Percentiles rank a stretch among this genome's conserved stretches.
Evolutionary conservation across 2,888 invertebrate species (phyloP).

Genomic region (Hemaris fuciformis): DNA sequence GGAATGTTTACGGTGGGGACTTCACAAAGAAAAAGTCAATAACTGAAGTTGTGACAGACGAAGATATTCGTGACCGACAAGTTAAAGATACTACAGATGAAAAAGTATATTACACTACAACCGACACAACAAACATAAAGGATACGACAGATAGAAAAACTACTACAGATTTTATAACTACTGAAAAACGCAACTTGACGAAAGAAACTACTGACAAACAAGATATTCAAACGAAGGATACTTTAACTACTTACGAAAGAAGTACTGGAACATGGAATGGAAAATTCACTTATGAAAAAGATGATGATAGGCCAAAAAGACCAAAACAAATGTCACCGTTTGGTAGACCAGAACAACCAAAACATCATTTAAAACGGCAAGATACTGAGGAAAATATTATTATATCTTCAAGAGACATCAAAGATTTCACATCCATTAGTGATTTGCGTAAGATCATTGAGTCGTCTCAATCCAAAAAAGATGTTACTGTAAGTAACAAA

Average conservation of each 20-base stretch:
- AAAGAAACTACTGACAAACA: constrained; percentile 62
- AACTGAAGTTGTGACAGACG: constrained; percentile 54
- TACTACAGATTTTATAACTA: constrained; percentile 65
- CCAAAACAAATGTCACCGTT: constrained; percentile 72
- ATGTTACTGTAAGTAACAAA: constrained; percentile 71
- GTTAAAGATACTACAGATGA: constrained; percentile 49
- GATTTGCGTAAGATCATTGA: constrained; percentile 74
- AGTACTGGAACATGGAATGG: constrained; percentile 82
- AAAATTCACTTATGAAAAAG: constrained; percentile 77
- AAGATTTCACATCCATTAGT: constrained; percentile 75
- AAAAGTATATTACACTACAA: constrained; percentile 46
- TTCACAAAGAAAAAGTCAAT: constrained; percentile 71
- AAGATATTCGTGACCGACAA: constrained; percentile 49
- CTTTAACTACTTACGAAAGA: constrained; percentile 67
- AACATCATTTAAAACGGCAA: constrained; percentile 70
- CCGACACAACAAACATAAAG: constrained; percentile 46
- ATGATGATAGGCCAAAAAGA: constrained; percentile 65
- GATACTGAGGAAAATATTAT: constrained; percentile 77
- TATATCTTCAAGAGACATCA: constrained; percentile 72
- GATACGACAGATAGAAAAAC: constrained; percentile 55
- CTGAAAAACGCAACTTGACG: constrained; percentile 72
- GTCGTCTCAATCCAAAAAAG: constrained; percentile 66
- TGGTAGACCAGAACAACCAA: constrained; percentile 65
- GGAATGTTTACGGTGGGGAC: constrained; percentile 69
- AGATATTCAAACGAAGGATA: constrained; percentile 65